A percentile compares a stretch with the other conserved stretches of the same genome.
Conservation (phyloP, 1,140 invertebrate species). For the Lordiphosa mommai region DNA sequence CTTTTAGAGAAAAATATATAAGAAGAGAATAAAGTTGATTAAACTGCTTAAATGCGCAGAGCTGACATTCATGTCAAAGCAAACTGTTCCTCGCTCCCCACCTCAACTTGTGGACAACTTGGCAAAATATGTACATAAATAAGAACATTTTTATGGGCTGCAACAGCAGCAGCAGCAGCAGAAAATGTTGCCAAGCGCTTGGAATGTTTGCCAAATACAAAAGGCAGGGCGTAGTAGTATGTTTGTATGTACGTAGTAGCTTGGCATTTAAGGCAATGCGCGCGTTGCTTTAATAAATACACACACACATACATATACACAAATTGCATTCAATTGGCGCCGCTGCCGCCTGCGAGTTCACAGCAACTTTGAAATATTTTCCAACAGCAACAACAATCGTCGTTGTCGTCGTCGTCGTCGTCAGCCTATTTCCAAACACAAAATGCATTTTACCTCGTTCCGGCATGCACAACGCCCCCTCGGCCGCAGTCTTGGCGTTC, state of each 20-base stretch:
- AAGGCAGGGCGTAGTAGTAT: slow-evolving; percentile 55
- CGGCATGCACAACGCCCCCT: slow-evolving; percentile 47
- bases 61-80: slow-evolving; percentile 77
- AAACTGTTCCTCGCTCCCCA: slow-evolving; percentile 18
- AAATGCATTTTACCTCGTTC: slow-evolving; percentile 53
- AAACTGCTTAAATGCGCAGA: slow-evolving; percentile 75
- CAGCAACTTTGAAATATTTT: slow-evolving; percentile 78
- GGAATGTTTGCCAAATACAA: slow-evolving; percentile 75
- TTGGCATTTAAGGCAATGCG: slow-evolving; percentile 75
- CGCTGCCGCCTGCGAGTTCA: slow-evolving; percentile 66
- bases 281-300: slow-evolving; percentile 73
- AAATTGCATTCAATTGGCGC: slow-evolving; percentile 77
- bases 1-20: slow-evolving; percentile 20
- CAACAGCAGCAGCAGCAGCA: slow-evolving; percentile 19
- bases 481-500: slow-evolving; percentile 34
- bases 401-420: slow-evolving; percentile 16
- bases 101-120: slow-evolving; percentile 18
- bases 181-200: slow-evolving; percentile 44
- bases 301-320: slow-evolving; percentile 21
- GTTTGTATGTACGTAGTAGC: slow-evolving; percentile 39
- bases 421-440: slow-evolving; percentile 60
- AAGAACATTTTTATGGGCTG: slow-evolving; percentile 54
- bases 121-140: slow-evolving; percentile 51
- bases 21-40: slow-evolving; percentile 61
- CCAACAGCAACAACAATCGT: slow-evolving; percentile 55